Evolutionary conservation across 2,797 vertebrate genomes (phyloP).

Genomic region (Xiphorhynchus erythropygius): DNA sequence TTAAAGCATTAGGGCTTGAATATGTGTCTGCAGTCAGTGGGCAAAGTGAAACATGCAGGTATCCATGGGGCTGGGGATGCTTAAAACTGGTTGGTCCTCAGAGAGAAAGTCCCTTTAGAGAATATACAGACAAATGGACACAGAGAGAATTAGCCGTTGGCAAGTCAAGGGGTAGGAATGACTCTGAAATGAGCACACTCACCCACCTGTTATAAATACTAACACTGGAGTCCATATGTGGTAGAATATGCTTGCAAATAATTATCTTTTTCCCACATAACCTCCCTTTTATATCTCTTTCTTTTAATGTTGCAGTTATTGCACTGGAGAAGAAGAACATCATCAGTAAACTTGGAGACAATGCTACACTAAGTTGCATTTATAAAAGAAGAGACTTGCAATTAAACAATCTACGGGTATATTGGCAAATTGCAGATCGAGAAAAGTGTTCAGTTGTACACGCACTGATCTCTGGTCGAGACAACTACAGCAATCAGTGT

Average conservation of each 20-base stretch:
- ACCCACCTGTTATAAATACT: not conserved
- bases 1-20: not conserved
- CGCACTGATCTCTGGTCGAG: slow-evolving; percentile 14
- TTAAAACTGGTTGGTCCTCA: not conserved
- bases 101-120: not conserved
- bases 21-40: not conserved
- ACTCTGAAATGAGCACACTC: not conserved
- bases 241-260: not conserved
- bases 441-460: slow-evolving; percentile 22
- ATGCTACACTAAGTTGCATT: slow-evolving; percentile 40
- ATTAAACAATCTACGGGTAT: slow-evolving; percentile 28
- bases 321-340: not conserved
- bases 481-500: not conserved
- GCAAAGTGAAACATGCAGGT: not conserved
- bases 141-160: not conserved
- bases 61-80: not conserved
- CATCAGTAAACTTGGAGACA: slow-evolving; percentile 55
- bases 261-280: not conserved
- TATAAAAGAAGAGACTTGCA: not conserved
- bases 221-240: not conserved
- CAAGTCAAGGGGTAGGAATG: not conserved
- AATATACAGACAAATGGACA: not conserved
- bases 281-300: not conserved
- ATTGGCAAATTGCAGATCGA: slow-evolving; percentile 69
- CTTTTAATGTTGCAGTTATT: slow-evolving; percentile 13